These are phyloP conservation scores for Biston stratarius DNA, from an alignment of 2,888 invertebrate genomes.

Conservation along the genomic window DNA sequence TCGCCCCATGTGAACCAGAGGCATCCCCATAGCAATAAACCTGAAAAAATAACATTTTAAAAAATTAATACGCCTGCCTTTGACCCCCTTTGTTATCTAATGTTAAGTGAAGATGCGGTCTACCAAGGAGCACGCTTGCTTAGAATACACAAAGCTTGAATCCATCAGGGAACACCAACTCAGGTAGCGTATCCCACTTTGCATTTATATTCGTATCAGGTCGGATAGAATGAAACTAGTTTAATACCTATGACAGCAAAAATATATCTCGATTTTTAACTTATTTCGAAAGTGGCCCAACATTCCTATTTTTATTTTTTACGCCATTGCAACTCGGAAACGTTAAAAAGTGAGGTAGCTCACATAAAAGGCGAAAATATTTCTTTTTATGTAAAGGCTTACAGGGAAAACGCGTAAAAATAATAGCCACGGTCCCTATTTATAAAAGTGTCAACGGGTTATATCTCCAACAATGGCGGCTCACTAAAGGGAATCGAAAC, in stretches of 20 bases:
- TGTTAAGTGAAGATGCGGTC: too few relatives aligned
- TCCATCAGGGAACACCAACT: too few relatives aligned
- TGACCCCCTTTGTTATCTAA: too few relatives aligned
- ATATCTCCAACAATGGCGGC: constrained; percentile 34
- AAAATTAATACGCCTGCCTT: too few relatives aligned
- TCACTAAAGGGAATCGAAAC: constrained; percentile 27
- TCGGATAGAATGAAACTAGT: constrained; percentile 16
- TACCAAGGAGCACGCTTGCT: too few relatives aligned
- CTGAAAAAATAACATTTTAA: constrained; percentile 47
- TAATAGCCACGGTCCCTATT: constrained; percentile 34
- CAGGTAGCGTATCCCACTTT: too few relatives aligned
- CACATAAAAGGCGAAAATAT: constrained; percentile 27
- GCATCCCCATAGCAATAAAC: constrained; percentile 68
- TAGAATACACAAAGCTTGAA: too few relatives aligned
- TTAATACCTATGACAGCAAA: neutral
- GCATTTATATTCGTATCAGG: neutral
- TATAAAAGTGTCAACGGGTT: constrained; percentile 36
- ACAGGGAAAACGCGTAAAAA: constrained; percentile 35
- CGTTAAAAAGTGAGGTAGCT: constrained; percentile 29
- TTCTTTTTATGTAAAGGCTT: constrained; percentile 30
- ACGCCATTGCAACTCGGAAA: constrained; percentile 31
- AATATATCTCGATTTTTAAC: constrained; percentile 31
- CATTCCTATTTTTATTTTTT: constrained; percentile 32
- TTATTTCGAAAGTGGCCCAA: constrained; percentile 25
- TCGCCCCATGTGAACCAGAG: constrained; percentile 70